Evolutionary conservation across 2,888 invertebrate species (phyloP), one percentile per base, ranked within the genome.

Genomic region (Lepidonotus clava): DNA sequence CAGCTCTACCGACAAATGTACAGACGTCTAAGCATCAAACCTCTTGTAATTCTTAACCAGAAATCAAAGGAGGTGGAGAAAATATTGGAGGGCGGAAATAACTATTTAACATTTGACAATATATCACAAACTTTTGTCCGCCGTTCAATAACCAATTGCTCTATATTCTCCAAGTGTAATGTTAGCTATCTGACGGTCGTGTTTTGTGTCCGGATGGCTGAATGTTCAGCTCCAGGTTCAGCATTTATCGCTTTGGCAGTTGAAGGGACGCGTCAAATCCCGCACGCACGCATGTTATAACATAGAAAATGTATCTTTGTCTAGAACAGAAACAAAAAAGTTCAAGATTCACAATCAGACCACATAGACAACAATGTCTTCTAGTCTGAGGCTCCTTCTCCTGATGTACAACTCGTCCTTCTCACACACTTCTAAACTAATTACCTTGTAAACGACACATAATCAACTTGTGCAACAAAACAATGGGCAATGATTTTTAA

Each of bases 401-500:
- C 36, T 11, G 36, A 8, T 34, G 71, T 21, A 38, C 8, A 32
- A 36, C 34, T 11, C 36, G 6, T n/a, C 71, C 36, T 18, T 34
- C 71, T 71, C 56, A 56, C 56, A 56, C 56, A 34, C 71, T 21
- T 34, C 71, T 71, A 34, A 34, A 71, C 71, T 71, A 71, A 71
- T 38, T 38, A 71, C 21, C 34, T 28, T 67, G 34, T 56, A 11
- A 56, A 56, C 56, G 24, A 34, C 36, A 32, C 34, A 71, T 71
- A 71, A 71, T 38, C 71, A 71, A 71, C 71, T 34, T 34, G 71
- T 71, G 71, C 71, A 71, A 71, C 71, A 36, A 66, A 71, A 36
- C 71, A 71, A 71, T 71, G 71, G 38, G 38, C 71, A 71, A 71
- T 2, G n/a, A 71, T 24, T 32, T 71, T 71, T 71, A 36, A 71